A percentile compares a stretch with the other conserved stretches of the same genome.
Conservation (phyloP, 2,888 invertebrate genomes). For the Lycia hirtaria region DNA sequence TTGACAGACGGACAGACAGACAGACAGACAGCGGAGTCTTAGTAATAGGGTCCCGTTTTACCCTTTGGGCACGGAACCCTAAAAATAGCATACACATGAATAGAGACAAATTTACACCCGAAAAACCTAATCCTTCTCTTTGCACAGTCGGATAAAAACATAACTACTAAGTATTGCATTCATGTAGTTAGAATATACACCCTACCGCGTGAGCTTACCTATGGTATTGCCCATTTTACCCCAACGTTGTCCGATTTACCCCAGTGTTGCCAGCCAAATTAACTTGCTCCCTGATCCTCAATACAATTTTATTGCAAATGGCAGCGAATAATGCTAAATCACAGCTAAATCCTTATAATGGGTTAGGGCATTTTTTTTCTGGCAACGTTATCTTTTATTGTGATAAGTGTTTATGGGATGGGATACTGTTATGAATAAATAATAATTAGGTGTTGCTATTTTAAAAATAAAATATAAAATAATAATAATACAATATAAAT, state of each 20-base stretch:
- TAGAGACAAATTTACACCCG: no score
- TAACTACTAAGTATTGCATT: background rate
- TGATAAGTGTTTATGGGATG: slow-evolving; percentile 69
- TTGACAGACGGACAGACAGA: no score
- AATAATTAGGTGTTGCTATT: slow-evolving; percentile 31
- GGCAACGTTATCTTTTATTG: slow-evolving; percentile 72
- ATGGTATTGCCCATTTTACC: slow-evolving; percentile 34
- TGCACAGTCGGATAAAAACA: background rate
- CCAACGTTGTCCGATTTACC: slow-evolving; percentile 13
- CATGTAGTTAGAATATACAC: background rate
- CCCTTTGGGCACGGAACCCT: no score
- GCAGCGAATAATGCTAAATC: slow-evolving; percentile 75
- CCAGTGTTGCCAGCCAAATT: slow-evolving; percentile 62
- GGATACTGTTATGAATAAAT: slow-evolving; percentile 42
- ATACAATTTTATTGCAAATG: slow-evolving; percentile 78
- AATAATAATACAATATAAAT: no score
- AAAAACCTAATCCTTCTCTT: no score
- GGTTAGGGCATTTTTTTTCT: slow-evolving; percentile 58
- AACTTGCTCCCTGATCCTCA: slow-evolving; percentile 67
- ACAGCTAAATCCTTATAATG: slow-evolving; percentile 69
- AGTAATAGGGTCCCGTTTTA: no score
- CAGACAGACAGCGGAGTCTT: no score
- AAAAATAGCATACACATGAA: no score
- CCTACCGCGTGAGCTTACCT: background rate
- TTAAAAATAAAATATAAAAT: background rate